Percentiles rank a stretch among this genome's conserved stretches.
Conservation (phyloP, 2,888 invertebrate genomes). For the Meiosimyza platycephala region DNA sequence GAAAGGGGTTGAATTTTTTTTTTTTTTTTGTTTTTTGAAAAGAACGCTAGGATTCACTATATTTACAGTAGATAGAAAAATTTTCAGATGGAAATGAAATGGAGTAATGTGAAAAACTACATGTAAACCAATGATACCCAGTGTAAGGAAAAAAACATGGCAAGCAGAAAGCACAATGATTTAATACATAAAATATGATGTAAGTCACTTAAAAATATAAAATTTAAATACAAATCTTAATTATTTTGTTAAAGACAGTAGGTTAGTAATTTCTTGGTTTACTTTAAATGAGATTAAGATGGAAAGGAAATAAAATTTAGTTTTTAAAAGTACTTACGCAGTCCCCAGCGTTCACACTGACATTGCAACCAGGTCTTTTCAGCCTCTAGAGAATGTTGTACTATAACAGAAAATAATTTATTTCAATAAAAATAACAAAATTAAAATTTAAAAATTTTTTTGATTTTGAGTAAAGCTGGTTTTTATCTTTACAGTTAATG, state of each 20-base stretch:
- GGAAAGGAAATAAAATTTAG: slow-evolving; percentile 2
- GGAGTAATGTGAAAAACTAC: slow-evolving; percentile 1
- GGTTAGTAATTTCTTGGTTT: background rate
- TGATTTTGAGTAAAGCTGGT: background rate
- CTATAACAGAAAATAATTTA: slow-evolving; percentile 67
- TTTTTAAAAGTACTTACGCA: slow-evolving; percentile 61
- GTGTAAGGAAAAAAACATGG: slow-evolving; percentile 17
- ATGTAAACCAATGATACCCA: slow-evolving; percentile 13
- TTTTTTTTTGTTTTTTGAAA: background rate
- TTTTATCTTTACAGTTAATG: too few species aligned
- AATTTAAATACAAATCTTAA: background rate
- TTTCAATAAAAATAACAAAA: slow-evolving; percentile 18
- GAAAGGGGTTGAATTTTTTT: slow-evolving; percentile 17
- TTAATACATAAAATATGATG: background rate
- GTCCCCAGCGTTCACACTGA: slow-evolving; percentile 89
- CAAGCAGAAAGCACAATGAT: slow-evolving; percentile 27
- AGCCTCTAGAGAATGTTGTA: slow-evolving; percentile 87
- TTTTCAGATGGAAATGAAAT: background rate
- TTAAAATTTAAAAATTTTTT: background rate
- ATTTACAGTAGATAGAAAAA: background rate
- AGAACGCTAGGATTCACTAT: background rate
- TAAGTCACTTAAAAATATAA: background rate
- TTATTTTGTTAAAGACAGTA: background rate
- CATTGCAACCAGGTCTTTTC: slow-evolving; percentile 92
- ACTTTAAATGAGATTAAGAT: slow-evolving; percentile 19